These are phyloP conservation scores for Pseudorhiza aurosa DNA, from an alignment of 30 jellyfish, hydroid and myxozoan genomes.

Conservation along the genomic window DNA sequence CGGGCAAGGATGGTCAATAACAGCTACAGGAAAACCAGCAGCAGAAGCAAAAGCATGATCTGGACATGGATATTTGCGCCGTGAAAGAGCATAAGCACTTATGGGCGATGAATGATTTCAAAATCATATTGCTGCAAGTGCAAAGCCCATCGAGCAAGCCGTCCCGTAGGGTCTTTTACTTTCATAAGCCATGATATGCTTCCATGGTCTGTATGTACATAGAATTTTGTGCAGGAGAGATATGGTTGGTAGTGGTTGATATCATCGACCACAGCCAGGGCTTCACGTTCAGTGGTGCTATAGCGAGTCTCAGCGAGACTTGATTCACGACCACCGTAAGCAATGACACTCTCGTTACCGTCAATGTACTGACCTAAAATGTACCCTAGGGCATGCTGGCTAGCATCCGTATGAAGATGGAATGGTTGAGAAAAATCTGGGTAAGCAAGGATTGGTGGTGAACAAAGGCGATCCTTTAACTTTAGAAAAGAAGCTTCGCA, in stretches of 20 bases:
- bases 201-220: slow-evolving; percentile 50
- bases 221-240: slow-evolving; percentile 13
- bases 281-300: slow-evolving; percentile 61
- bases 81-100: slow-evolving; percentile 25
- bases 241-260: slow-evolving; percentile 41
- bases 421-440: slow-evolving; percentile 43
- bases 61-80: neutral
- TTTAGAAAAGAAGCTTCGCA: slow-evolving; percentile 23
- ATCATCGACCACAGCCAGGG: slow-evolving; percentile 57
- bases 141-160: slow-evolving; percentile 14
- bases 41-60: too few relatives aligned
- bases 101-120: slow-evolving; percentile 45
- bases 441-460: slow-evolving; percentile 48
- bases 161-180: slow-evolving; percentile 33
- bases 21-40: neutral
- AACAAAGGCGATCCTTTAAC: neutral
- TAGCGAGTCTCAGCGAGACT: slow-evolving; percentile 21
- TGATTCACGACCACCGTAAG: slow-evolving; percentile 54
- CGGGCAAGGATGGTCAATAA: neutral
- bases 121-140: slow-evolving; percentile 32
- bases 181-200: slow-evolving; percentile 29
- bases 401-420: slow-evolving; percentile 55
- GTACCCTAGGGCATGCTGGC: slow-evolving; percentile 33
- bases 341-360: slow-evolving; percentile 36
- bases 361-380: slow-evolving; percentile 23